phyloP scores from a whole-genome alignment of 2,888 invertebrate genomes.

The Uropetala carovei region DNA sequence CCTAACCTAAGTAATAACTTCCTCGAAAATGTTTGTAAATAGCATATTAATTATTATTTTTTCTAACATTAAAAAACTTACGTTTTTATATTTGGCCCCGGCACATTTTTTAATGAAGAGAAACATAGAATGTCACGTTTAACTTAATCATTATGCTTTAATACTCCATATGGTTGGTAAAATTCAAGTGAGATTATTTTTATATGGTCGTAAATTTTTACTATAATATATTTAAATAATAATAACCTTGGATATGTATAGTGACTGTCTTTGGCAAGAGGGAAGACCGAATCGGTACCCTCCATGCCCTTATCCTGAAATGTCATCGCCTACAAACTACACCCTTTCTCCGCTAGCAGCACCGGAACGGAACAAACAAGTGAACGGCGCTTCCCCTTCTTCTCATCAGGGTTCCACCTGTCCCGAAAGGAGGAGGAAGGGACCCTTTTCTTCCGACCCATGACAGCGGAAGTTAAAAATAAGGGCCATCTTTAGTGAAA shows the following conservation, averaged over 20 bases:
- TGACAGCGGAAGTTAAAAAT: constrained; percentile 13
- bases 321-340: constrained; percentile 34
- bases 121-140: no score
- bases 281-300: no score
- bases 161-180: no score
- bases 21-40: no score
- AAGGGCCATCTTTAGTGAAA: constrained; percentile 33
- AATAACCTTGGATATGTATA: background rate
- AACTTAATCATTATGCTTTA: no score
- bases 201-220: no score
- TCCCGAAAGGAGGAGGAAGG: background rate
- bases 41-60: no score
- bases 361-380: constrained; percentile 47
- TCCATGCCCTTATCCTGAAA: constrained; percentile 11
- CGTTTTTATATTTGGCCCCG: no score
- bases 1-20: no score
- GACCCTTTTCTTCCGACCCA: constrained; percentile 43
- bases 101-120: no score
- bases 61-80: no score
- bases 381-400: background rate
- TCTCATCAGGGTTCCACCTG: constrained; percentile 46
- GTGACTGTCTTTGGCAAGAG: background rate
- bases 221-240: background rate
- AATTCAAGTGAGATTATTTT: no score
- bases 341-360: constrained; percentile 2